A percentile compares a stretch with the other conserved stretches of the same genome.
Conservation (phyloP, 1,140 invertebrate genomes). For the Meteorus sp. region DNA sequence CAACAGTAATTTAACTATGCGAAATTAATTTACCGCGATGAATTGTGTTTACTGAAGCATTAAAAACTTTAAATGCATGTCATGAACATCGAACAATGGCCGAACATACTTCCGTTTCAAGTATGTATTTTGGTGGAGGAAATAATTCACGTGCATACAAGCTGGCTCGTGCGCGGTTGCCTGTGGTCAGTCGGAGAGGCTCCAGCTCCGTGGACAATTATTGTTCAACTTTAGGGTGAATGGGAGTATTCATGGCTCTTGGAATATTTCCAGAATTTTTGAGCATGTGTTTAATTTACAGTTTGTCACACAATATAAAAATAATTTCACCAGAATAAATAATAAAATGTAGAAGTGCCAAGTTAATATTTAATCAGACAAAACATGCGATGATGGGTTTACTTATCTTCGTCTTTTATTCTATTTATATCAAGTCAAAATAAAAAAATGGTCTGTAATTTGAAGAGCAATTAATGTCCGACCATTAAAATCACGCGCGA, state of each 20-base stretch:
- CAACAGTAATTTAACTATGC: too few relatives aligned
- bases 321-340: too few relatives aligned
- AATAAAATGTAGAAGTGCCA: neutral
- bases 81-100: neutral
- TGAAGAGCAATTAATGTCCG: neutral
- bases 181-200: constrained; percentile 3
- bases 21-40: neutral
- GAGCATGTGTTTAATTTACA: neutral
- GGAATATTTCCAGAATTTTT: neutral
- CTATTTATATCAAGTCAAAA: neutral
- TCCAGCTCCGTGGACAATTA: neutral
- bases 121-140: neutral
- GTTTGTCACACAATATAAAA: too few relatives aligned
- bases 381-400: too few relatives aligned
- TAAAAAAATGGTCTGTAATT: constrained; percentile 3
- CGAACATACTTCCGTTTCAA: neutral
- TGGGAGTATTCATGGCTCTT: neutral
- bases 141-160: constrained; percentile 12
- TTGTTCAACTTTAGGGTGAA: constrained; percentile 6
- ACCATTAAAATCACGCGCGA: constrained; percentile 6
- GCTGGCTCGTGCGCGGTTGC: constrained; percentile 4
- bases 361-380: neutral
- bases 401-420: neutral
- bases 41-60: neutral
- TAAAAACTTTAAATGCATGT: neutral